phyloP scores from a whole-genome alignment of 2,797 vertebrate species.

The Notamacropus eugenii region DNA sequence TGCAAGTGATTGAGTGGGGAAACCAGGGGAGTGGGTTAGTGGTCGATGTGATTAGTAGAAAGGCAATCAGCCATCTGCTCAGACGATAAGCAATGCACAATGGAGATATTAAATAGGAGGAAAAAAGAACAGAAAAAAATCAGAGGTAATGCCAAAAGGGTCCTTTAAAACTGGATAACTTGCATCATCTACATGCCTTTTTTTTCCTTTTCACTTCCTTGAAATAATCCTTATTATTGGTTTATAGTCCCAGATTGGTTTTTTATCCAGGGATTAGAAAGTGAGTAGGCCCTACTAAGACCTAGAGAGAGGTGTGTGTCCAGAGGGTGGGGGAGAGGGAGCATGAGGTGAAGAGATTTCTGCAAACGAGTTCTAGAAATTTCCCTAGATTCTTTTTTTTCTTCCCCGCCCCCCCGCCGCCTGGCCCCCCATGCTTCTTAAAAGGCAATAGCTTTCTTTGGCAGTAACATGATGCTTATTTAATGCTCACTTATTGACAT shows the following conservation, averaged over 20 bases:
- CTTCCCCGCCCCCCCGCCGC: no score
- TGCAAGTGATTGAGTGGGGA: conserved; percentile 62
- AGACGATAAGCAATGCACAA: conserved; percentile 34
- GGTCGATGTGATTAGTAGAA: conserved; percentile 69
- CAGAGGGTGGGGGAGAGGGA: background rate
- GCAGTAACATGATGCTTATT: conserved; percentile 38
- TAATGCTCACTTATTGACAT: background rate
- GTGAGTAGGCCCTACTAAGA: conserved; percentile 26
- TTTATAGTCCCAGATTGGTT: conserved; percentile 1
- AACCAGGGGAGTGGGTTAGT: conserved; percentile 57
- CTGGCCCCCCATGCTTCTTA: background rate
- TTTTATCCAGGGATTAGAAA: conserved; percentile 57
- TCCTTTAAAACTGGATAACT: conserved; percentile 36
- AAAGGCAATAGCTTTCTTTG: conserved; percentile 26
- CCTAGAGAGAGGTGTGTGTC: conserved; percentile 13
- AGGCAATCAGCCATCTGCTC: conserved; percentile 74
- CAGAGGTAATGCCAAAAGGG: background rate
- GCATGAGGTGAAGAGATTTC: background rate
- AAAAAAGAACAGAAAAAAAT: background rate
- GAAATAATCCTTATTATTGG: conserved; percentile 1
- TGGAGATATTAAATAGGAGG: conserved; percentile 3
- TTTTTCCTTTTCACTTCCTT: background rate
- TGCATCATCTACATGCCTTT: background rate
- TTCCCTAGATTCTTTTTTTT: background rate
- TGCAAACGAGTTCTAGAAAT: background rate